Base-by-base conservation (phyloP, 2,113 vertebrate species). In the Myiopsitta monachus region DNA sequence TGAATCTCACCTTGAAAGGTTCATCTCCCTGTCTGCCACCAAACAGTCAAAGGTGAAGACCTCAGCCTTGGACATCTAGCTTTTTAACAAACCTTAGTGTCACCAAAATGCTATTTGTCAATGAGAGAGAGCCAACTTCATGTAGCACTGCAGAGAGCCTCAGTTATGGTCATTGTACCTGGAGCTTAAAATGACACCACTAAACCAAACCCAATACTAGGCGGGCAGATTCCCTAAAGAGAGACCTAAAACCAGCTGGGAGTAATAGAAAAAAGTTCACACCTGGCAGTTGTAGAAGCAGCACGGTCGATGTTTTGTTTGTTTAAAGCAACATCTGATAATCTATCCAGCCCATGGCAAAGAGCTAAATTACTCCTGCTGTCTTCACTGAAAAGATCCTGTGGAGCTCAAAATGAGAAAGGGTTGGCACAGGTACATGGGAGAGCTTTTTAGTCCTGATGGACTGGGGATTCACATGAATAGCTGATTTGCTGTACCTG, bases 121-220 rank as follows among this genome's bases (percentile, higher is more conserved):
- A 63, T 46, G 36, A 73, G 36, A 46, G 89, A 43, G 85, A 89
- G 1, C 6, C 61, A 63, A 11, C 21, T 74, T 74, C 64, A 41
- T 9, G 0, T 9, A 44, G 47, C 0, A 0, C 17, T 79, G 66
- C 47, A 72, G 55, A 67, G 17, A 90, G 5, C 31, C 38, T 87
- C 62, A n/a, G 11, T 54, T 55, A 22, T 36, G 39, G 15, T 76
- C 49, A 66, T 64, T 55, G 19, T 46, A 59, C 43, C 54, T 76
- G 63, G 22, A 61, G 22, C 30, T 83, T 80, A 44, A 90, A 85
- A 63, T 33, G 18, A 52, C 55, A 87, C 36, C 43, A 43, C 47
- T 73, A n/a, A 46, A 70, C 9, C 18, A 88, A 83, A 11, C 23
- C 30, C 83, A 68, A 8, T 33, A 27, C n/a, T 33, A 88, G 33